Percentiles rank a stretch among this genome's conserved stretches.
phyloP scores from a whole-genome alignment of 1,140 invertebrate genomes.

The Chlorops oryzae region DNA sequence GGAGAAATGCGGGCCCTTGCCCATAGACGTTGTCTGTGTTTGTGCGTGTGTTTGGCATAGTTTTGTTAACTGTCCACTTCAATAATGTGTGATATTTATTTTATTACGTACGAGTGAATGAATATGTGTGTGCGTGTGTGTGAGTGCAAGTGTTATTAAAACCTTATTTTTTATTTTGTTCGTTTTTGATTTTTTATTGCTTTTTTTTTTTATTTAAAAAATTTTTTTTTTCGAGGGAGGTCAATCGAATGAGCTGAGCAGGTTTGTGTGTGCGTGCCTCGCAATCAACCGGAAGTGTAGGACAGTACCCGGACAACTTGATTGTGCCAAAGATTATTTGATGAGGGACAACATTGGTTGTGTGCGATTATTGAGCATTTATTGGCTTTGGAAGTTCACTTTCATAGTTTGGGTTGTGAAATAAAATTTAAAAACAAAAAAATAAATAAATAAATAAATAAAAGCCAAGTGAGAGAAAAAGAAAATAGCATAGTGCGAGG shows the following conservation, averaged over 20 bases:
- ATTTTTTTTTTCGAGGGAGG: neutral
- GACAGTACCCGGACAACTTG: neutral
- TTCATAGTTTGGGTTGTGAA: too few relatives aligned
- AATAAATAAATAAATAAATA: neutral
- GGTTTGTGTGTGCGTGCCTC: neutral
- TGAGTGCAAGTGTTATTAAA: neutral
- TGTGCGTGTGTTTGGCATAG: too few relatives aligned
- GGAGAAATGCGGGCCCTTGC: too few relatives aligned
- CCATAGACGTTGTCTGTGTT: too few relatives aligned
- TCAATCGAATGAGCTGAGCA: neutral
- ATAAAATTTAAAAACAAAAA: too few relatives aligned
- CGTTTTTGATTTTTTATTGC: too few relatives aligned
- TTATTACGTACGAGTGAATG: neutral
- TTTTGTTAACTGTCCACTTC: neutral
- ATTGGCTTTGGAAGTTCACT: neutral
- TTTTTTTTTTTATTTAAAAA: too few relatives aligned
- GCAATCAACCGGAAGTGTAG: too few relatives aligned
- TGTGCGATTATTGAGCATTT: neutral
- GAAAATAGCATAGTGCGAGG: neutral
- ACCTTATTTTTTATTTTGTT: too few relatives aligned
- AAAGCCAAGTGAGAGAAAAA: neutral
- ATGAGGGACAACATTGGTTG: too few relatives aligned
- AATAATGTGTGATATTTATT: neutral
- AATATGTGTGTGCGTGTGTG: neutral
- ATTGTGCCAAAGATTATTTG: neutral